Evolutionary conservation across 2,113 vertebrate species (phyloP).

Genomic region (Bubo scandiacus): DNA sequence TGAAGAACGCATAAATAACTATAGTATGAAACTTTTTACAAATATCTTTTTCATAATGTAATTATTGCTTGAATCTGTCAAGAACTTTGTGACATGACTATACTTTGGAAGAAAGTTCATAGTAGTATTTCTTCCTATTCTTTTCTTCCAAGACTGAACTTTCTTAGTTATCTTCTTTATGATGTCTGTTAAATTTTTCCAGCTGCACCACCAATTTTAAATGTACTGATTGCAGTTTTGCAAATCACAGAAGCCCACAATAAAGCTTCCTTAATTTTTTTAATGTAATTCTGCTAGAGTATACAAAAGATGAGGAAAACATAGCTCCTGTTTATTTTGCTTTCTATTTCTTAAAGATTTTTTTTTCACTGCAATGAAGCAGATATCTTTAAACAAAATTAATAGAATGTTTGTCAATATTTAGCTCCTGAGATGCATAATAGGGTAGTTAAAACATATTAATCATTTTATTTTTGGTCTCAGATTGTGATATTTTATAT

Average conservation of each 20-base stretch:
- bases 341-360: not conserved
- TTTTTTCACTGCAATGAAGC: not conserved
- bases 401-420: not conserved
- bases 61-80: not conserved
- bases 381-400: not conserved
- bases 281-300: not conserved
- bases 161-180: not conserved
- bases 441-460: not conserved
- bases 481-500: not conserved
- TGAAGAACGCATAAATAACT: conserved; percentile 6
- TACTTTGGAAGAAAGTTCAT: not conserved
- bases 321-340: not conserved
- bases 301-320: not conserved
- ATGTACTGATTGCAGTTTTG: not conserved
- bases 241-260: not conserved
- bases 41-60: not conserved
- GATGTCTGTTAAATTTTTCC: not conserved
- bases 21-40: conserved; percentile 4
- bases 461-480: not conserved
- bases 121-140: not conserved
- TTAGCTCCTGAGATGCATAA: not conserved
- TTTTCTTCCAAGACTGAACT: not conserved
- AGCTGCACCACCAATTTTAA: not conserved
- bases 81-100: not conserved
- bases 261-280: not conserved